Percentiles rank a stretch among this genome's conserved stretches.
Evolutionary conservation across 1,140 invertebrate species (phyloP).

Genomic region (fruit fly (Drosophila melanogaster)): DNA sequence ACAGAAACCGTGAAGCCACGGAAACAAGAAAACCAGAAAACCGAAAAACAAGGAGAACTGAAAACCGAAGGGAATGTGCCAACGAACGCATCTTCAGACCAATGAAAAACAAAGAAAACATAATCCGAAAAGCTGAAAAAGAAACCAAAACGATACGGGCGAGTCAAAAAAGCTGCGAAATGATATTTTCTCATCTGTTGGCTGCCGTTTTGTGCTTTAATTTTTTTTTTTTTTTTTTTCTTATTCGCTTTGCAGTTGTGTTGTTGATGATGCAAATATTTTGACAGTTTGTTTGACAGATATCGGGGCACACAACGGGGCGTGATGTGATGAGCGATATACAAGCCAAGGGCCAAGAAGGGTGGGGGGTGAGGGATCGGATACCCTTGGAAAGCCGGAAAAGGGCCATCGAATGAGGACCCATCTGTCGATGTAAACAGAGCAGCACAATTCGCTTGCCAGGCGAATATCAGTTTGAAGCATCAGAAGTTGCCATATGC

Average conservation of each 20-base stretch:
- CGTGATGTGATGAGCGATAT: constrained; percentile 25
- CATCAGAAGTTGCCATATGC: background rate
- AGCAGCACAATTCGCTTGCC: constrained; percentile 16
- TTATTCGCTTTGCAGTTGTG: constrained; percentile 37
- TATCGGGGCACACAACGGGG: constrained; percentile 3
- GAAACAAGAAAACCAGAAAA: constrained; percentile 23
- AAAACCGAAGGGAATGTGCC: constrained; percentile 34
- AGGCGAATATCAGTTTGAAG: background rate
- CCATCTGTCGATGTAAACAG: constrained; percentile 22
- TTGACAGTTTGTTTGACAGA: constrained; percentile 66
- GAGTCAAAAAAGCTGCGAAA: constrained; percentile 31
- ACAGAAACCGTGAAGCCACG: constrained; percentile 40
- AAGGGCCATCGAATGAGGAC: constrained; percentile 10
- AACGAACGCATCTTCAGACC: constrained; percentile 66
- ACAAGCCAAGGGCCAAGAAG: constrained; percentile 10
- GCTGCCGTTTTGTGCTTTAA: constrained; percentile 24
- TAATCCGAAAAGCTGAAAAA: constrained; percentile 35
- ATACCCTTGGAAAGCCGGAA: background rate
- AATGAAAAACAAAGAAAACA: constrained; percentile 29
- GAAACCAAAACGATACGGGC: constrained; percentile 22
- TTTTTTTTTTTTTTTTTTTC: constrained; percentile 33
- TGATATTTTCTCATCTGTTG: constrained; percentile 35
- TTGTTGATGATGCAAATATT: constrained; percentile 76
- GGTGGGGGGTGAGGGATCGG: background rate
- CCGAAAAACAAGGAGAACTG: constrained; percentile 5